Percentiles rank a stretch among this genome's conserved stretches.
Conservation (phyloP, 2,888 invertebrate species). For the Camponotus fellah region DNA sequence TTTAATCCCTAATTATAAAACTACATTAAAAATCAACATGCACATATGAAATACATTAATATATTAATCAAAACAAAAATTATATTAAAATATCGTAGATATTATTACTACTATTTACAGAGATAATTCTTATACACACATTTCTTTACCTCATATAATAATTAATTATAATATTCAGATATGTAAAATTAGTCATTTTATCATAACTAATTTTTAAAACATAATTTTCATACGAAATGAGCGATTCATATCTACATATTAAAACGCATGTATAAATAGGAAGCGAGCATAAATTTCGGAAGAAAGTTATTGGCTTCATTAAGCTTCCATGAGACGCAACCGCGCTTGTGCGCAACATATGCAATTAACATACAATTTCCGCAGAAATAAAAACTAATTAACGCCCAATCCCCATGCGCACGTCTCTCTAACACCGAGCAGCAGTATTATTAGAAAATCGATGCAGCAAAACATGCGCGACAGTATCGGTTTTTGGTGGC, state of each 20-base stretch:
- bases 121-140: conserved; percentile 18
- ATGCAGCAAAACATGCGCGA: conserved; percentile 31
- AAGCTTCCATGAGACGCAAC: conserved; percentile 38
- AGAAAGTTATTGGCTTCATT: conserved; percentile 50
- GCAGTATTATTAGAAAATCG: conserved; percentile 53
- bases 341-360: conserved; percentile 31
- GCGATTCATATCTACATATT: conserved; percentile 36
- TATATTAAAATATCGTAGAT: neutral
- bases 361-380: conserved; percentile 54
- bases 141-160: conserved; percentile 6
- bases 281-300: conserved; percentile 28
- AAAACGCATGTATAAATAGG: conserved; percentile 34
- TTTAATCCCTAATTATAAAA: conserved; percentile 36
- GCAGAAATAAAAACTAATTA: conserved; percentile 54
- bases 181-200: neutral
- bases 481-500: conserved; percentile 32
- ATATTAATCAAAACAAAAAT: conserved; percentile 18
- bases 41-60: neutral
- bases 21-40: conserved; percentile 10
- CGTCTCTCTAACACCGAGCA: conserved; percentile 11
- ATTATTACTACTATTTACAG: neutral
- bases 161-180: conserved; percentile 7
- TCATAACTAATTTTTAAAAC: conserved; percentile 17
- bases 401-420: conserved; percentile 6
- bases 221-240: conserved; percentile 12